phyloP scores from a whole-genome alignment of 1,140 invertebrate genomes.

The Goniozus legneri region DNA sequence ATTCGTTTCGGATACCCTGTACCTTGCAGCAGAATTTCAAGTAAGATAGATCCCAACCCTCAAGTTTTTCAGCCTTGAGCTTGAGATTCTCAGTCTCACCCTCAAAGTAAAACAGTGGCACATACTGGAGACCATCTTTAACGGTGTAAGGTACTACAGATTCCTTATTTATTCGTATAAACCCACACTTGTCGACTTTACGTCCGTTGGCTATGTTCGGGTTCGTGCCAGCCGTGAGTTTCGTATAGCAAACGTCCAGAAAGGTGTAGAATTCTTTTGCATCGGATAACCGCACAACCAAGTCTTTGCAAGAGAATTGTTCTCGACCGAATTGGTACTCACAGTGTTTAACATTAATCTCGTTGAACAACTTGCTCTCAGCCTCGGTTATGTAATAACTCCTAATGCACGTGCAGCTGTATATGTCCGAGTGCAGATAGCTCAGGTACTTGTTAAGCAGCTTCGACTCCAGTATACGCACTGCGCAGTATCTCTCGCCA shows the following conservation, averaged over 20 bases:
- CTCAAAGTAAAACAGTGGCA: slow-evolving; percentile 92
- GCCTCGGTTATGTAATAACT: slow-evolving; percentile 91
- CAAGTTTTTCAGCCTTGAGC: slow-evolving; percentile 76
- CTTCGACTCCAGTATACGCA: slow-evolving; percentile 86
- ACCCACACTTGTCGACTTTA: slow-evolving; percentile 80
- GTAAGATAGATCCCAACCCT: slow-evolving; percentile 88
- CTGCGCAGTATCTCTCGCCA: slow-evolving; percentile 83
- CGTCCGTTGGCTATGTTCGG: slow-evolving; percentile 54
- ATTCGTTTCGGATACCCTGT: slow-evolving; percentile 85
- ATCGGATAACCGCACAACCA: slow-evolving; percentile 83
- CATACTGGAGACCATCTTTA: slow-evolving; percentile 77
- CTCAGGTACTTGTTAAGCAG: slow-evolving; percentile 81
- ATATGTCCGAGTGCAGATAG: slow-evolving; percentile 78
- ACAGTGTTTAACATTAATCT: slow-evolving; percentile 91
- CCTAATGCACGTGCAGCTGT: slow-evolving; percentile 83
- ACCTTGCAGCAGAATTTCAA: slow-evolving; percentile 93
- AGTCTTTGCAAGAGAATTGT: slow-evolving; percentile 83
- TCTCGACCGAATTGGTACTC: slow-evolving; percentile 86
- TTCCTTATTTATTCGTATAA: slow-evolving; percentile 90
- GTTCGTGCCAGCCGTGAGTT: slow-evolving; percentile 63
- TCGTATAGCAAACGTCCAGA: slow-evolving; percentile 82
- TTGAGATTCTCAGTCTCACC: slow-evolving; percentile 88
- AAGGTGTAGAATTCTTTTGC: slow-evolving; percentile 89
- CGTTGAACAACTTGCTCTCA: slow-evolving; percentile 85
- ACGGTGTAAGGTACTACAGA: slow-evolving; percentile 91